Evolutionary conservation across 2,888 invertebrate species (phyloP).

Genomic region (Pedicia rivosa): DNA sequence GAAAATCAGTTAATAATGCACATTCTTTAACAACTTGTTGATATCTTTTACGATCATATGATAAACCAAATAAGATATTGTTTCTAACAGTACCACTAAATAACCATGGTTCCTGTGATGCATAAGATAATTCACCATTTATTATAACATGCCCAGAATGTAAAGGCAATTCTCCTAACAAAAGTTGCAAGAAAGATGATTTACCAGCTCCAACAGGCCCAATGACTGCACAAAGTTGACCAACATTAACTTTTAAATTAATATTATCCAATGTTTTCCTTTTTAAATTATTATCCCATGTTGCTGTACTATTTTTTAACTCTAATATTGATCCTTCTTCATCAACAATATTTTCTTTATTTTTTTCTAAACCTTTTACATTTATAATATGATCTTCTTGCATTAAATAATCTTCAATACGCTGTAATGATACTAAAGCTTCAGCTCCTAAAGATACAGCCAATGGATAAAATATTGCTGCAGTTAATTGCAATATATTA

Average conservation of each 20-base stretch:
- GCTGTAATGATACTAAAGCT: conserved; percentile 34
- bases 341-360: background rate
- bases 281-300: conserved; percentile 32
- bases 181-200: conserved; percentile 34
- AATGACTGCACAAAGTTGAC: conserved; percentile 61
- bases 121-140: conserved; percentile 40
- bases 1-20: conserved; percentile 25
- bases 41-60: conserved; percentile 42
- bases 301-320: conserved; percentile 31
- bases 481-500: conserved; percentile 31
- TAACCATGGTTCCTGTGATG: conserved; percentile 54
- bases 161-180: conserved; percentile 43
- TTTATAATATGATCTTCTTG: conserved; percentile 34
- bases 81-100: conserved; percentile 45
- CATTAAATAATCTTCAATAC: conserved; percentile 38
- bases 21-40: conserved; percentile 29
- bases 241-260: conserved; percentile 39
- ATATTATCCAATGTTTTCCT: conserved; percentile 38
- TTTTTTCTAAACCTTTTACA: conserved; percentile 6
- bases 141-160: conserved; percentile 34
- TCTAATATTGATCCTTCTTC: conserved; percentile 22
- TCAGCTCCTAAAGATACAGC: conserved; percentile 42
- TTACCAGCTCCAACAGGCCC: conserved; percentile 83
- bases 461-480: conserved; percentile 42
- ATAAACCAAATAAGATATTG: conserved; percentile 60